These are phyloP conservation scores for Oryzias woworae DNA, from an alignment of 2,113 vertebrate genomes.

Conservation along the genomic window DNA sequence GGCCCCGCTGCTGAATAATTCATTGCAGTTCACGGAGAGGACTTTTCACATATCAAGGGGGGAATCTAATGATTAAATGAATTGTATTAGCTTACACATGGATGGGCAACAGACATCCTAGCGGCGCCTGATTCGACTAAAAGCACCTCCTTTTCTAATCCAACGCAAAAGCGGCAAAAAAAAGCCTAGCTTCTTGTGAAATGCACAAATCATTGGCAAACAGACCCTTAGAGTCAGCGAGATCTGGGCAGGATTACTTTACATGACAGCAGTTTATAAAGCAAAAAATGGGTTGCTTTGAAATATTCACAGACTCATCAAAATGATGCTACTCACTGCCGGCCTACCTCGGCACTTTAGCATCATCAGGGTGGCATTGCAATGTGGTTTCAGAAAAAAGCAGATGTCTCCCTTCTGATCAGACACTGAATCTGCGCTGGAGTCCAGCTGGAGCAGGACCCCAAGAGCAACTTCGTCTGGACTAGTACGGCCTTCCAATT, in stretches of 20 bases:
- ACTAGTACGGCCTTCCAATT: no score
- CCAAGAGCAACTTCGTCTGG: no score
- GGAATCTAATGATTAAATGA: conserved; percentile 41
- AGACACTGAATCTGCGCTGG: conserved; percentile 11
- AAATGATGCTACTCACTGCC: conserved; percentile 47
- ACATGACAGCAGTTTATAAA: conserved; percentile 61
- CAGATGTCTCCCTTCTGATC: conserved; percentile 28
- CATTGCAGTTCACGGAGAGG: conserved; percentile 1
- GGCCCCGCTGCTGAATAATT: conserved; percentile 36
- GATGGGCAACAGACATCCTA: conserved; percentile 30
- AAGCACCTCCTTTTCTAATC: conserved; percentile 48
- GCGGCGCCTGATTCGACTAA: conserved; percentile 47
- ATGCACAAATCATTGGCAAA: conserved; percentile 51
- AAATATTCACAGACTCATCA: conserved; percentile 67
- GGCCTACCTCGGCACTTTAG: conserved; percentile 51
- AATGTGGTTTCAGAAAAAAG: conserved; percentile 23
- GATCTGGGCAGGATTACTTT: conserved; percentile 68
- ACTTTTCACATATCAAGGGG: conserved; percentile 30
- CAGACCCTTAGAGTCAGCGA: conserved; percentile 50
- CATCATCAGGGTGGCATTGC: conserved; percentile 44
- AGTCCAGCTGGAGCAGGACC: conserved; percentile 17
- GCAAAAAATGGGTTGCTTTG: conserved; percentile 60
- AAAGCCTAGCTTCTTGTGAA: conserved; percentile 37
- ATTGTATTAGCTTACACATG: conserved; percentile 24
- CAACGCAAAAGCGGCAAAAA: conserved; percentile 28